These are phyloP conservation scores for Lasioglossum lativentre DNA, from an alignment of 2,888 invertebrate genomes.

Conservation along the genomic window DNA sequence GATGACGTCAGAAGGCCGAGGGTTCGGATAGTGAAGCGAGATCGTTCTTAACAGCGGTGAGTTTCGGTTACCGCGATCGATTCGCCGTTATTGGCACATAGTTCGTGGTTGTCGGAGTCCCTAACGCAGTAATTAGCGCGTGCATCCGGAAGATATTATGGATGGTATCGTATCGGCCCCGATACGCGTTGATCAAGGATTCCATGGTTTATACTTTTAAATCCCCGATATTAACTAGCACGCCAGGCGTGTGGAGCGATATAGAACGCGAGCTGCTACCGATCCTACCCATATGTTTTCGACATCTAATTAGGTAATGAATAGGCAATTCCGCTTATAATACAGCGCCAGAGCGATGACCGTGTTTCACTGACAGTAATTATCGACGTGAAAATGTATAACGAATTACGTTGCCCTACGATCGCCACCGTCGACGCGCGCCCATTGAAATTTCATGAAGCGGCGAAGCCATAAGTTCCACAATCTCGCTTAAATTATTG, in stretches of 20 bases:
- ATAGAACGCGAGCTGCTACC: background rate
- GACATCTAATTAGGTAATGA: conserved; percentile 68
- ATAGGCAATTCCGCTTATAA: conserved; percentile 51
- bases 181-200: conserved; percentile 43
- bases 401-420: conserved; percentile 3
- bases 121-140: conserved; percentile 58
- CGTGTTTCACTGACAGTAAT: background rate
- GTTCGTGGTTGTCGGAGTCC: conserved; percentile 54
- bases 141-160: conserved; percentile 56
- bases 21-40: background rate
- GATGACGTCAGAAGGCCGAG: background rate
- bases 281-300: conserved; percentile 40
- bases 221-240: conserved; percentile 36
- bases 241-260: conserved; percentile 4
- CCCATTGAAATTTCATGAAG: background rate
- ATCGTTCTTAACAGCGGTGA: conserved; percentile 37
- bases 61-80: conserved; percentile 51
- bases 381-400: conserved; percentile 4
- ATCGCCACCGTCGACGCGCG: background rate
- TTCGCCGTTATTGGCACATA: conserved; percentile 55
- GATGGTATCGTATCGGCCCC: conserved; percentile 41
- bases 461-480: background rate
- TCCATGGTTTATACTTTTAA: conserved; percentile 53
- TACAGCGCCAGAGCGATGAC: background rate
- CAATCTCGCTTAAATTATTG: background rate